Evolutionary conservation across 2,888 invertebrate species (phyloP).

Genomic region (Tinea trinotella): DNA sequence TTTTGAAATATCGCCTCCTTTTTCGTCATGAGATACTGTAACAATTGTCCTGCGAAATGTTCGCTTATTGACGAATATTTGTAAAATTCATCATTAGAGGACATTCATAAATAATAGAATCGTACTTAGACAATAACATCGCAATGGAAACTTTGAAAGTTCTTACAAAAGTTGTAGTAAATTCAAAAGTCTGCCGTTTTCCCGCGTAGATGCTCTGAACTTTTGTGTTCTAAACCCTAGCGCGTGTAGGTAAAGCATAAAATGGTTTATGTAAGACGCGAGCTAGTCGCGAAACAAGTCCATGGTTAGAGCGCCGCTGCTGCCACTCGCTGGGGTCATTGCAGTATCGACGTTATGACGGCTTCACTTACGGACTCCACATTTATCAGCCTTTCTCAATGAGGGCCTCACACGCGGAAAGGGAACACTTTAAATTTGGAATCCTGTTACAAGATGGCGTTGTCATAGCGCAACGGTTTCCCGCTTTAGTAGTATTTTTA

Average conservation of each 20-base stretch:
- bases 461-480: background rate
- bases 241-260: slow-evolving; percentile 1
- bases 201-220: background rate
- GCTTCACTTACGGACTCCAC: slow-evolving; percentile 11
- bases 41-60: slow-evolving; percentile 28
- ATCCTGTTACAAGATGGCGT: slow-evolving; percentile 18
- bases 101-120: slow-evolving; percentile 10
- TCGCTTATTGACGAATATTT: background rate
- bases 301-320: slow-evolving; percentile 45
- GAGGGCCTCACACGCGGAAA: background rate
- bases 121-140: background rate
- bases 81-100: background rate
- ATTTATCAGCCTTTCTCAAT: background rate
- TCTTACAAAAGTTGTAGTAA: slow-evolving; percentile 6
- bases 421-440: slow-evolving; percentile 15
- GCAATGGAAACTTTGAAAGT: background rate
- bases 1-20: slow-evolving; percentile 67
- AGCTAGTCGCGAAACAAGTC: slow-evolving; percentile 49
- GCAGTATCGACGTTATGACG: slow-evolving; percentile 26
- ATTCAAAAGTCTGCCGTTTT: slow-evolving; percentile 14
- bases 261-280: slow-evolving; percentile 21
- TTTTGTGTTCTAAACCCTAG: slow-evolving; percentile 11
- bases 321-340: slow-evolving; percentile 43
- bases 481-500: background rate
- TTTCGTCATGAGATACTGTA: slow-evolving; percentile 41